Base-by-base conservation (phyloP, 2,797 vertebrate species). In the Etheostoma nigrum region DNA sequence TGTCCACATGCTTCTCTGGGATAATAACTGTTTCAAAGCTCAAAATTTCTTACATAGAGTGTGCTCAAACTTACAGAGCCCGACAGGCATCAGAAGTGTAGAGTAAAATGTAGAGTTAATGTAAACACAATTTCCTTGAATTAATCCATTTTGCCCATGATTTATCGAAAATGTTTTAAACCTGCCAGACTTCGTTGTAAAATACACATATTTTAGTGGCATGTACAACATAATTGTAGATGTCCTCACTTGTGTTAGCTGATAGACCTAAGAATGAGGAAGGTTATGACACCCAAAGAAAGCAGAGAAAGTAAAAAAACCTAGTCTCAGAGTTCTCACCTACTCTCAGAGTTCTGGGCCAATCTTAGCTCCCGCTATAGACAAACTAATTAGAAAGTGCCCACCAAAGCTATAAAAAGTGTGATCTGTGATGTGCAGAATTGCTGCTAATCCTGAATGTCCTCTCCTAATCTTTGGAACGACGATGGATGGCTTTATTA, bases 401-500 rank as follows among this genome's bases (percentile, higher is more conserved):
- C 65, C 47, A 62, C 68, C 6, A 64, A 64, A 64, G 67, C 48
- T 19, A 64, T 62, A 61, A 66, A 67, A 72, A 30, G 54, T 14
- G 14, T 40, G 21, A 69, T 49, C 42, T 64, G 25, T 66, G 60
- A 58, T 58, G 59, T 66, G 59, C 40, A 47, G 72, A 72, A 33
- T 63, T 23, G 12, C 23, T 71, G 69, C 52, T 61, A 76, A 82
- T 77, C 77, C n/a, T n/a, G n/a, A 0, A 18, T 25, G 67, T 74
- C 67, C 66, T 72, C 58, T 63, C 55, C 64, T 74, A 72, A 67
- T 72, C 51, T 77, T 19, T 74, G 33, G 21, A 73, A 55, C 45
- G 58, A 64, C 82, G 72, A 89, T 18, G 2, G 67, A 85, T 44
- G 19, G 48, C n/a, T 45, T 55, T 65, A 27, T 78, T 74, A 78